A percentile compares a stretch with the other conserved stretches of the same genome.
These are phyloP conservation scores for Diorhabda carinulata DNA, from an alignment of 1,140 invertebrate species.

Conservation along the genomic window DNA sequence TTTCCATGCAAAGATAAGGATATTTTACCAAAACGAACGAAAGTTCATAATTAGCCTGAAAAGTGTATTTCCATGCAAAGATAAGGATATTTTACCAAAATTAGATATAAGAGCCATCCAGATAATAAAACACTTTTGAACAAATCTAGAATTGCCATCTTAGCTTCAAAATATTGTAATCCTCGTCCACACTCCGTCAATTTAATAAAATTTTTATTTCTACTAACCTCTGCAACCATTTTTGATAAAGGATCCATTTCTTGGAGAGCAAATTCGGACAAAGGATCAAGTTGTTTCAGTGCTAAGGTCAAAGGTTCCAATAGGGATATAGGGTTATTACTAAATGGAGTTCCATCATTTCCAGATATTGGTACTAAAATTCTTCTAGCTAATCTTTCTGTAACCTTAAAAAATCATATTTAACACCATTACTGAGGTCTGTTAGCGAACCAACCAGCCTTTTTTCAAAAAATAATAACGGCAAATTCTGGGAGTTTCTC, in stretches of 20 bases:
- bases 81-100: too few relatives aligned
- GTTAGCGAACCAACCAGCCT: too few relatives aligned
- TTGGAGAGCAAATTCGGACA: conserved; percentile 62
- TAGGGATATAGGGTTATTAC: conserved; percentile 47
- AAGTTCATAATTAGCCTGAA: neutral
- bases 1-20: neutral
- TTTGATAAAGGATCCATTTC: conserved; percentile 63
- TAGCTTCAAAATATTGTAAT: too few relatives aligned
- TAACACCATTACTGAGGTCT: too few relatives aligned
- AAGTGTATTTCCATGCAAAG: neutral
- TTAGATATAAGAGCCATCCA: too few relatives aligned
- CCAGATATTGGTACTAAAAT: conserved; percentile 51
- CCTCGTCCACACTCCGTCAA: too few relatives aligned
- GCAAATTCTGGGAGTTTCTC: too few relatives aligned
- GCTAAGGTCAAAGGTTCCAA: conserved; percentile 58
- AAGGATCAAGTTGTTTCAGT: conserved; percentile 69
- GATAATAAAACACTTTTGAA: too few relatives aligned
- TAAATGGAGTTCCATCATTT: conserved; percentile 52
- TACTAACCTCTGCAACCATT: conserved; percentile 56
- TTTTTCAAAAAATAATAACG: too few relatives aligned
- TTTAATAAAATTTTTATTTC: conserved; percentile 43
- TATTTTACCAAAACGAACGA: neutral
- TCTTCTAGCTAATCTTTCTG: conserved; percentile 49
- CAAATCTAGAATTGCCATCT: too few relatives aligned
- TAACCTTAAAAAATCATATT: conserved; percentile 41